Evolutionary conservation across 2,888 invertebrate species (phyloP).

Genomic region (Liopterus haemorrhoidalis): DNA sequence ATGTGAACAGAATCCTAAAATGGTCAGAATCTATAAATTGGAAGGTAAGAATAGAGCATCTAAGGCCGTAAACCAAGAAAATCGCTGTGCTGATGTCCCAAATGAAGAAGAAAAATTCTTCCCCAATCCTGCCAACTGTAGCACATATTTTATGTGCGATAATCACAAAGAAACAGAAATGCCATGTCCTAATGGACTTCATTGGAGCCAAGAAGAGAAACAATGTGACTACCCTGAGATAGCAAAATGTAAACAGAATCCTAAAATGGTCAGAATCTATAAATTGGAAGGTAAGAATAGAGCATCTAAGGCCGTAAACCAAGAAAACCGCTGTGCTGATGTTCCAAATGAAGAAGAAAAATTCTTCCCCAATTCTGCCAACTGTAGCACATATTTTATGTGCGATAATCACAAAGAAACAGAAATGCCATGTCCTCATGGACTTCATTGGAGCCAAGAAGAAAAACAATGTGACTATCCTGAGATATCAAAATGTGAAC

Average conservation of each 20-base stretch:
- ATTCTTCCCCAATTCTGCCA: not conserved
- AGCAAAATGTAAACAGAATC: not conserved
- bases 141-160: slow-evolving; percentile 17
- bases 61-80: no score
- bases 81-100: not conserved
- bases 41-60: no score
- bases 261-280: not conserved
- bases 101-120: no score
- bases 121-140: slow-evolving; percentile 17
- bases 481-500: slow-evolving; percentile 6
- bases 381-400: not conserved
- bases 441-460: slow-evolving; percentile 4
- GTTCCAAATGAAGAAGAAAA: not conserved
- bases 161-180: slow-evolving; percentile 11
- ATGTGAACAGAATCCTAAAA: slow-evolving; percentile 13
- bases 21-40: no score
- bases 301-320: not conserved
- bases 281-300: no score
- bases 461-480: slow-evolving; percentile 5
- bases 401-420: slow-evolving; percentile 2
- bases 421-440: not conserved
- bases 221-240: slow-evolving; percentile 16
- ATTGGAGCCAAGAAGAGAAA: slow-evolving; percentile 20
- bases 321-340: not conserved
- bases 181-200: slow-evolving; percentile 20